Base-by-base conservation (phyloP, 2,888 invertebrate genomes). In the Colletes collaris region DNA sequence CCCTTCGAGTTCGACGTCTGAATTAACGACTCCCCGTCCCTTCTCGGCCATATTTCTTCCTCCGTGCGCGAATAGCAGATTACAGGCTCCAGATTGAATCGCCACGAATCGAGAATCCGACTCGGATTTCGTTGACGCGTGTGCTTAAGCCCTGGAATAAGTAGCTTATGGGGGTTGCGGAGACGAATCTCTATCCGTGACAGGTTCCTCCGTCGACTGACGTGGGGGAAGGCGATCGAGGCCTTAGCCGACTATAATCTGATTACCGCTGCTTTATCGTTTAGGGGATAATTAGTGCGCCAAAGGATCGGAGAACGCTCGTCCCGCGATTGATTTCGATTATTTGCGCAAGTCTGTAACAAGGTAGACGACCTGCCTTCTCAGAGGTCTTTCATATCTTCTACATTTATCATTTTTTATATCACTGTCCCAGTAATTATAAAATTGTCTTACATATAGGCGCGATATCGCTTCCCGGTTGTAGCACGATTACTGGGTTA, bases 81-180 rank as follows among this genome's bases (percentile, higher is more conserved):
- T 72, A 71, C 46, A 19, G 7, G 46, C 27, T 27, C 27, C 27
- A 27, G 50, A 77, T 77, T 59, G 46, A 60, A 16, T 68, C 60
- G 44, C 59, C 59, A 64, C 27, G 66, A 62, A 70, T 55, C 52
- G 59, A 59, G 46, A 70, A 59, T 66, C 64, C 74, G 53, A 8
- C 74, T 16, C 27, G 27, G 52, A 46, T 71, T 79, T 74, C 67
- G 64, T 71, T 19, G 50, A 67, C 53, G 66, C 64, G 66, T 40
- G 73, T 49, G 58, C 53, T 74, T 71, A 79, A 81, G 70, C 65
- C 35, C 49, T 65, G 75, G 75, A 74, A 70, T 79, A 81, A 81
- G 81, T 75, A 68, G 81, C 79, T 81, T 81, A 81, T 49, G 46
- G 1, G 58, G 64, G 52, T 40, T 40, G 59, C 52, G 19, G 16